These are phyloP conservation scores for Hylaeus volcanicus DNA, from an alignment of 1,140 invertebrate genomes.

Conservation along the genomic window DNA sequence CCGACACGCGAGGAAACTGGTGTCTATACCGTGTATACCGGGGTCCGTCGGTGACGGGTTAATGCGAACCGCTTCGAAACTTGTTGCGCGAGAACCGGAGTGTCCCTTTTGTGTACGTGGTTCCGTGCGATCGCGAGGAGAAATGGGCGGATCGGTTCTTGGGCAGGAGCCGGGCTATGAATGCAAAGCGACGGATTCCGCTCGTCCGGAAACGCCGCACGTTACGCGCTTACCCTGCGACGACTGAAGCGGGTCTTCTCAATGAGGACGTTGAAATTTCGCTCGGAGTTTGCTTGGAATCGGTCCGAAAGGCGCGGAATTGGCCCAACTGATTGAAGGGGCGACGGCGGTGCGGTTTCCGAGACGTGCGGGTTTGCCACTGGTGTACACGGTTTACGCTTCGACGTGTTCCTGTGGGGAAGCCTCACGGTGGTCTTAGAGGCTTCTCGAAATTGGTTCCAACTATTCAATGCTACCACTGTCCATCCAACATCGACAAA, in stretches of 20 bases:
- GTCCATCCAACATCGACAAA: no score
- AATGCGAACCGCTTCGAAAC: constrained; percentile 22
- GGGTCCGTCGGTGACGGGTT: neutral
- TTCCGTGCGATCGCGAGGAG: neutral
- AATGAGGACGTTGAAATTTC: neutral
- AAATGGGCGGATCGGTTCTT: constrained; percentile 18
- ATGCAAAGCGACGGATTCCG: constrained; percentile 27
- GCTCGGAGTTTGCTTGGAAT: constrained; percentile 9
- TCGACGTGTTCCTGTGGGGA: constrained; percentile 3
- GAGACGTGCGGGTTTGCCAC: neutral
- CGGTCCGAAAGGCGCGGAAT: constrained; percentile 10
- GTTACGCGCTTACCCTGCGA: constrained; percentile 1
- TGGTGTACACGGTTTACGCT: neutral
- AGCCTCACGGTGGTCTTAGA: neutral
- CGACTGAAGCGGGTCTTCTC: neutral
- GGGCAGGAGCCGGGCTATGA: neutral
- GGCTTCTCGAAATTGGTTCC: neutral
- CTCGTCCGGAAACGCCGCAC: neutral
- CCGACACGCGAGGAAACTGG: neutral
- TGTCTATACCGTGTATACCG: neutral
- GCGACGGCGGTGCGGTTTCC: constrained; percentile 2
- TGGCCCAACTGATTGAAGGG: constrained; percentile 19
- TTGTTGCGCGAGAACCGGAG: constrained; percentile 8
- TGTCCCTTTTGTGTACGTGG: neutral
- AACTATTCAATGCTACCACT: neutral